These are phyloP conservation scores for Nesospiza acunhae DNA, from an alignment of 2,113 vertebrate genomes.

Conservation along the genomic window DNA sequence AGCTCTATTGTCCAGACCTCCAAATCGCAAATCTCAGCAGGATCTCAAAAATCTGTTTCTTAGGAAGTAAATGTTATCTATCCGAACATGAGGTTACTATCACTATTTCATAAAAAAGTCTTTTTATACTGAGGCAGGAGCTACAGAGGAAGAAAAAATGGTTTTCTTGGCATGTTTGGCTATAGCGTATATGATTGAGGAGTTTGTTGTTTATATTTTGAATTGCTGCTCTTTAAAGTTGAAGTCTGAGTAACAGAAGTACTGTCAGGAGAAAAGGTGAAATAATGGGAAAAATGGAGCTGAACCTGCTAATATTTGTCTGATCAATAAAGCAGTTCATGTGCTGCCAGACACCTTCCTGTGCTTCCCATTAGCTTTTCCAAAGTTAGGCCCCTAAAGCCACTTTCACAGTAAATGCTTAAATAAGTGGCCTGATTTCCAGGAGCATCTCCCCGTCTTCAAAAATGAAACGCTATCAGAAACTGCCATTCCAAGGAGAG, in stretches of 20 bases:
- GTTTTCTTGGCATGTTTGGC: neutral
- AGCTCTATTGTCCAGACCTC: neutral
- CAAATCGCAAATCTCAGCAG: neutral
- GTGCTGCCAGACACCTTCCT: neutral
- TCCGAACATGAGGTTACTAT: neutral
- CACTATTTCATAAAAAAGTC: neutral
- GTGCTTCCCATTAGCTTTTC: neutral
- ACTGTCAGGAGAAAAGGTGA: neutral
- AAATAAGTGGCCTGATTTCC: neutral
- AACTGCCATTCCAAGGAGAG: neutral
- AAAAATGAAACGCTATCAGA: neutral
- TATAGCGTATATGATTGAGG: neutral
- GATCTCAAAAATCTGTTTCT: neutral
- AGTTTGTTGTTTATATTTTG: conserved; percentile 14
- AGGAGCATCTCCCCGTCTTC: neutral
- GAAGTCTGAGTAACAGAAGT: neutral
- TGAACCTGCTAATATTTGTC: neutral
- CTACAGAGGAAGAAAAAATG: neutral
- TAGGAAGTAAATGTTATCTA: neutral
- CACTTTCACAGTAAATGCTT: neutral
- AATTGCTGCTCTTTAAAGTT: neutral
- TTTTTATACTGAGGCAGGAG: neutral
- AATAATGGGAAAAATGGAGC: neutral
- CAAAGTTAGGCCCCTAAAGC: neutral
- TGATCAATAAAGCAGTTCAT: neutral